Conservation (phyloP, 2,797 vertebrate species). For the Protosalanx chinensis region DNA sequence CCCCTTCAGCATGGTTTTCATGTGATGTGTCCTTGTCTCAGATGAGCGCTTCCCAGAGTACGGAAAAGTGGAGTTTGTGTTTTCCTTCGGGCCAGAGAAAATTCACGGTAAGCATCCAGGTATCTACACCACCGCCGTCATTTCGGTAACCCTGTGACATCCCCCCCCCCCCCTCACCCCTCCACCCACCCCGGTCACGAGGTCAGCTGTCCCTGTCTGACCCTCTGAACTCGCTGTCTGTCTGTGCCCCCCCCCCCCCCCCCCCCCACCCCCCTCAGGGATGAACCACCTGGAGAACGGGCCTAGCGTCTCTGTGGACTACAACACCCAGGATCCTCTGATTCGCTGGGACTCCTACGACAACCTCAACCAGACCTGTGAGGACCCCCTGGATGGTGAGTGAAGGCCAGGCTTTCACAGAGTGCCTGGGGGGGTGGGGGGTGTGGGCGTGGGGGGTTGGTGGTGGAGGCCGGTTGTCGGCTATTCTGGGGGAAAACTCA, state of each 20-base stretch:
- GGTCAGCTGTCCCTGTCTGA: background rate
- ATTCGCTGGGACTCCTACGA: constrained; percentile 96
- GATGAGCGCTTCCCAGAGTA: constrained; percentile 96
- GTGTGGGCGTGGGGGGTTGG: too few species aligned
- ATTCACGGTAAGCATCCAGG: constrained; percentile 83
- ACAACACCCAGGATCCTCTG: constrained; percentile 84
- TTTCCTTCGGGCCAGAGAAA: constrained; percentile 96
- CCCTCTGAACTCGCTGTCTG: constrained; percentile 25
- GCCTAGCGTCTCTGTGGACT: constrained; percentile 80
- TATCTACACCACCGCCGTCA: background rate
- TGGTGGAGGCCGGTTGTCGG: too few species aligned
- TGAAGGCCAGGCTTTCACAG: constrained; percentile 68
- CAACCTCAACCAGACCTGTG: constrained; percentile 77
- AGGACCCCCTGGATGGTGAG: constrained; percentile 77
- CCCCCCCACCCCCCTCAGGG: constrained; percentile 67
- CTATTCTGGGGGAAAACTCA: too few species aligned
- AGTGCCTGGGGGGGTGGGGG: too few species aligned
- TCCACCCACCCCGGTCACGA: too few species aligned
- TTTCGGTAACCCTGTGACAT: background rate
- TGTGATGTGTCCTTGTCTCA: constrained; percentile 45
- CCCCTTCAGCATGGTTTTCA: too few species aligned
- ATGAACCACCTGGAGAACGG: constrained; percentile 83
- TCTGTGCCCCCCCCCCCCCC: constrained; percentile 30
- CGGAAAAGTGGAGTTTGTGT: constrained; percentile 96
- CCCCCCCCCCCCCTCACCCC: too few species aligned